These are phyloP conservation scores for Drosophila diplacantha DNA, from an alignment of 2,888 invertebrate genomes.

Conservation along the genomic window DNA sequence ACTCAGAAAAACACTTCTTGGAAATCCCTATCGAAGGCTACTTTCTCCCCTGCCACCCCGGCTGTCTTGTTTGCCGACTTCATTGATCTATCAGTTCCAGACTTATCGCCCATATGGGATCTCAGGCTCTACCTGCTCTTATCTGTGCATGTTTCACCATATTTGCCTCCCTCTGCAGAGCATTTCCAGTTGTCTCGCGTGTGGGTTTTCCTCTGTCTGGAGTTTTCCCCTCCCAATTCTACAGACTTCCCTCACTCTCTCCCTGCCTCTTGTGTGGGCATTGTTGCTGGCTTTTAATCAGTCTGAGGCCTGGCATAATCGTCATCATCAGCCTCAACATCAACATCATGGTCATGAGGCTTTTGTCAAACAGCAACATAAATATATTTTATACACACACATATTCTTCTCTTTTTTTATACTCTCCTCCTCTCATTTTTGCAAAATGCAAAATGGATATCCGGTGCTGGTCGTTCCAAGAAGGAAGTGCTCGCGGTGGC, in stretches of 20 bases:
- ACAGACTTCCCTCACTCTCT: background rate
- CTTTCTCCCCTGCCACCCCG: constrained; percentile 9
- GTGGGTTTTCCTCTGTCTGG: constrained; percentile 35
- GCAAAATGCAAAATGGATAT: constrained; percentile 60
- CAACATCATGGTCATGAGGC: constrained; percentile 32
- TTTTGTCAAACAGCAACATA: constrained; percentile 39
- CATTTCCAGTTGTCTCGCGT: constrained; percentile 4
- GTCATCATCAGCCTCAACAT: constrained; percentile 43
- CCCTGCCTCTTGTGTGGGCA: constrained; percentile 31
- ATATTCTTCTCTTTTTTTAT: constrained; percentile 1
- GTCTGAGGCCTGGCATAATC: constrained; percentile 57
- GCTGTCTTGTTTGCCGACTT: constrained; percentile 21
- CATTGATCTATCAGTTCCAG: constrained; percentile 34
- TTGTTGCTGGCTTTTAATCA: constrained; percentile 55
- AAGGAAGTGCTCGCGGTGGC: constrained; percentile 52
- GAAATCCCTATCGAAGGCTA: constrained; percentile 30
- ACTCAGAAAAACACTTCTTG: constrained; percentile 16
- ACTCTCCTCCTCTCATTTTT: constrained; percentile 8
- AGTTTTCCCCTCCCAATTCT: constrained; percentile 21
- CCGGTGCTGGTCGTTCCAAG: constrained; percentile 54
- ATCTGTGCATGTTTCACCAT: constrained; percentile 12
- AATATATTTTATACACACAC: constrained; percentile 30
- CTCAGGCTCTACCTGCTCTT: constrained; percentile 35
- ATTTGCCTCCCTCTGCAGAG: constrained; percentile 12
- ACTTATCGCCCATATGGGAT: constrained; percentile 25